phyloP scores from a whole-genome alignment of 2,797 vertebrate species.

The Premnoplex brunnescens region DNA sequence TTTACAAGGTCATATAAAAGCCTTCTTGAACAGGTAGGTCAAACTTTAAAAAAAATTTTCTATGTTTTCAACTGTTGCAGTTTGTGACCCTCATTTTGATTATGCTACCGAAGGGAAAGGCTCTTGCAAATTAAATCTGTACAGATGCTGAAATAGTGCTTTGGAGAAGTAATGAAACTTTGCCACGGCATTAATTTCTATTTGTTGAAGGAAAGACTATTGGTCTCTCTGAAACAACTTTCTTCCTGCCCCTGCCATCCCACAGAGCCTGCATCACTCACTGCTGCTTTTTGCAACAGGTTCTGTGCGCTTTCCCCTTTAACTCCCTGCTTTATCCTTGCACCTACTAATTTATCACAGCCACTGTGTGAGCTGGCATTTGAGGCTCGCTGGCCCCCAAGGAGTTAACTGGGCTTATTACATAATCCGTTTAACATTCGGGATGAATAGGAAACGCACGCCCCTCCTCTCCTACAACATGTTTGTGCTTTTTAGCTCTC shows the following conservation, averaged over 20 bases:
- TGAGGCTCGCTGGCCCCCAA: neutral
- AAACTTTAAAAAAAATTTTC: neutral
- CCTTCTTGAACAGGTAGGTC: neutral
- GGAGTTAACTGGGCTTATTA: slow-evolving; percentile 62
- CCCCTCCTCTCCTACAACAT: slow-evolving; percentile 5
- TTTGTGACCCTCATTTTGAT: neutral
- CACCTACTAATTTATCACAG: neutral
- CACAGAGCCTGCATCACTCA: neutral
- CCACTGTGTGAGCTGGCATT: rapidly evolving
- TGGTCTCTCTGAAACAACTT: neutral
- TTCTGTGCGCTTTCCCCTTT: neutral
- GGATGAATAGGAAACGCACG: slow-evolving; percentile 13
- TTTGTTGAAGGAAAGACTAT: neutral
- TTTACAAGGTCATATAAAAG: neutral
- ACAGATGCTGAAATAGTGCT: rapidly evolving
- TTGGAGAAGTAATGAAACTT: neutral
- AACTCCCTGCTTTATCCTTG: neutral
- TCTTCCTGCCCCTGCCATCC: neutral
- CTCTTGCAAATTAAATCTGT: neutral
- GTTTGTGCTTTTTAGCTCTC: neutral
- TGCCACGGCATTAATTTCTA: neutral
- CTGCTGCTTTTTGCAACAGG: neutral
- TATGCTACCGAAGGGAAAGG: neutral
- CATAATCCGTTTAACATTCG: slow-evolving; percentile 31
- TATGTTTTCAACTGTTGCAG: neutral